phyloP scores from a whole-genome alignment of 2,113 vertebrate species.

The Chaetodon auriga region DNA sequence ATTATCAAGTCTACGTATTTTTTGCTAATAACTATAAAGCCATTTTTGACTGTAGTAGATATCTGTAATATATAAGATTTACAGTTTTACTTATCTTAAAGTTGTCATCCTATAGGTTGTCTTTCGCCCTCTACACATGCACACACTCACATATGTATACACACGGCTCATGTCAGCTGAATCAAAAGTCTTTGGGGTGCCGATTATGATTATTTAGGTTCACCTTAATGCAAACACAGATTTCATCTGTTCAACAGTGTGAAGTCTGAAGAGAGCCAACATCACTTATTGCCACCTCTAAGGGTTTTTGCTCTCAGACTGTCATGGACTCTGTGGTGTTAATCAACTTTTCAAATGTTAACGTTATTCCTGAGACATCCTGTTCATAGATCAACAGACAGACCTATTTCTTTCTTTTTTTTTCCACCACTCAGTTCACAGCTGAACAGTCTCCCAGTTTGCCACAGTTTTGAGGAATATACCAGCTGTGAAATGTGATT shows the following conservation, averaged over 20 bases:
- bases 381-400: neutral
- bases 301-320: neutral
- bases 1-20: neutral
- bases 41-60: neutral
- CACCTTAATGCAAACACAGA: constrained; percentile 17
- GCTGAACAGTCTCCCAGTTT: constrained; percentile 5
- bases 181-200: neutral
- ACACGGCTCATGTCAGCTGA: neutral
- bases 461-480: constrained; percentile 9
- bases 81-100: neutral
- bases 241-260: neutral
- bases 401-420: neutral
- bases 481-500: constrained; percentile 35
- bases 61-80: neutral
- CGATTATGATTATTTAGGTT: neutral
- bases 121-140: neutral
- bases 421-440: constrained; percentile 8
- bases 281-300: neutral
- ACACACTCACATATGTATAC: neutral
- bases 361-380: neutral
- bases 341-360: constrained; percentile 2
- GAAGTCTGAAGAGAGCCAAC: neutral
- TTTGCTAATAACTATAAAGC: neutral
- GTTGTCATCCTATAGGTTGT: neutral
- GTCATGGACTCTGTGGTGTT: neutral